Percentiles rank a stretch among this genome's conserved stretches.
Conservation (phyloP, 2,888 invertebrate species). For the Odontomyia ornata region DNA sequence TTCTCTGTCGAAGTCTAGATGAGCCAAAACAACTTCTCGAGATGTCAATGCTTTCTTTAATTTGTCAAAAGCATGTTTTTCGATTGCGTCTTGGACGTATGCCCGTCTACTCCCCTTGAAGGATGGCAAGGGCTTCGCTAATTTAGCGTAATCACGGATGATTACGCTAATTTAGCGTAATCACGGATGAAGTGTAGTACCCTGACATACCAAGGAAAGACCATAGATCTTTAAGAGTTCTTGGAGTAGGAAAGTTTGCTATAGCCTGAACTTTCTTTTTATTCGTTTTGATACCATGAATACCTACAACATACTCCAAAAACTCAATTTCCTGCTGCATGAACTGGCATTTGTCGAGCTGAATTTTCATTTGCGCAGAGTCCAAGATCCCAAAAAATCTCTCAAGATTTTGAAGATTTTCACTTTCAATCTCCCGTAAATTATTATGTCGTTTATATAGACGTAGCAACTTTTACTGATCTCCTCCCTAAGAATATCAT, state of each 20-base stretch:
- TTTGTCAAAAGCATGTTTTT: slow-evolving; percentile 11
- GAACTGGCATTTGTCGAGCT: slow-evolving; percentile 37
- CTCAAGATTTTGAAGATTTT: neutral
- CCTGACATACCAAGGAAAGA: slow-evolving; percentile 24
- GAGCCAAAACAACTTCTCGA: slow-evolving; percentile 42
- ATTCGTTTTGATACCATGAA: slow-evolving; percentile 18
- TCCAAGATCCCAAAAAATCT: slow-evolving; percentile 11
- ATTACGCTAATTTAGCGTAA: neutral
- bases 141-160: neutral
- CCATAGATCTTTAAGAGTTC: slow-evolving; percentile 11
- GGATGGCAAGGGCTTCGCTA: slow-evolving; percentile 8
- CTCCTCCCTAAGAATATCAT: too few species aligned
- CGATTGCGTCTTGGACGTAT: slow-evolving; percentile 8
- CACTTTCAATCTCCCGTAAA: neutral
- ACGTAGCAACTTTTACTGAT: too few species aligned
- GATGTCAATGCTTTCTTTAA: slow-evolving; percentile 44
- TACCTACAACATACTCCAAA: slow-evolving; percentile 24
- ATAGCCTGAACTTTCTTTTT: slow-evolving; percentile 6
- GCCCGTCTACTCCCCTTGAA: neutral
- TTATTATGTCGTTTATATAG: too few species aligned
- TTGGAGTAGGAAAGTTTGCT: slow-evolving; percentile 10
- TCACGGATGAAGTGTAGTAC: neutral
- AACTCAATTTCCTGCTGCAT: slow-evolving; percentile 18
- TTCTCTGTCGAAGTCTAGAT: slow-evolving; percentile 44
- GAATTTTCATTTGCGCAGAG: neutral